Evolutionary conservation across 2,888 invertebrate species (phyloP), one percentile per base, ranked within the genome.

Genomic region (Hirtodrosophila duncani): DNA sequence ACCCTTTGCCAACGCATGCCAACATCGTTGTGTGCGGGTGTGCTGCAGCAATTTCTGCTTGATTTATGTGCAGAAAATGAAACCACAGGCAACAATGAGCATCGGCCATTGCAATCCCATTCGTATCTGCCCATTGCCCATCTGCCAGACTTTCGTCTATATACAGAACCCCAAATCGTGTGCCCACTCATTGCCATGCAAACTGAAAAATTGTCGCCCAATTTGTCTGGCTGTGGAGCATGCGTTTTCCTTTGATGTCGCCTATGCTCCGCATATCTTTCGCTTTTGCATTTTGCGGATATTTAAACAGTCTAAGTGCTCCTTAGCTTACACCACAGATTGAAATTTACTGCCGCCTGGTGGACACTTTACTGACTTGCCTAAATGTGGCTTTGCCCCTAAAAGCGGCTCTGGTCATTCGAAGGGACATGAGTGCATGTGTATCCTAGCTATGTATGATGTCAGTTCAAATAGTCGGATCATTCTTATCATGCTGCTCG

Each of bases 21-120:
- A 30, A 42, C 30, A 46, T 38, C 33, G 29, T 18, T 26, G 11
- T 20, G 17, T 9, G 26, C 9, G 20, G 18, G 17, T 20, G 17
- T 20, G 13, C 48, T 42, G 42, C 61, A 62, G 51, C 60, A 52
- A 49, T 63, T 70, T 68, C 48, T 48, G 53, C 48, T 68, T 70
- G 68, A 70, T 70, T 70, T 70, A 70, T 70, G 60, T 60, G 55
- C 55, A 52, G 57, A 58, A 70, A 67, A 70, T 63, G 63, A 70
- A 60, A 55, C 57, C 61, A 55, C 53, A 46, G 27, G 46, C 36
- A 33, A 45, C 41, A 46, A 39, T 37, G 20, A 14, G 9, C 34
- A n/a, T 11, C 18, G 18, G 21, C 21, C 21, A 20, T 7, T n/a
- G 5, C 11, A n/a, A 2, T 11, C 9, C 23, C n/a, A n/a, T n/a